Conservation (phyloP, 2,888 invertebrate genomes). For the Clivina fossor region DNA sequence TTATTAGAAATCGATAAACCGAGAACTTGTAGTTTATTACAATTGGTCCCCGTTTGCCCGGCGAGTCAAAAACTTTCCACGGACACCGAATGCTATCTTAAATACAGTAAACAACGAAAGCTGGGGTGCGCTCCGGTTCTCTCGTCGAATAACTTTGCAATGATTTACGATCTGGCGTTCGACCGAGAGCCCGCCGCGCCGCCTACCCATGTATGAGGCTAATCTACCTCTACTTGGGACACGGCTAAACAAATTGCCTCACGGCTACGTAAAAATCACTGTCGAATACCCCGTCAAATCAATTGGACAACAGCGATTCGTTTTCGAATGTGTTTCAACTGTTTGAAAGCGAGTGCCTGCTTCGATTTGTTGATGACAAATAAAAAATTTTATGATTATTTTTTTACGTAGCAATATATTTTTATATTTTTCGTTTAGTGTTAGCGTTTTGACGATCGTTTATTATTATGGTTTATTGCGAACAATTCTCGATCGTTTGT, state of each 20-base stretch:
- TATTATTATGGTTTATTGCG: too few relatives aligned
- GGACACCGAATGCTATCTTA: constrained; percentile 11
- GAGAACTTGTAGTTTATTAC: constrained; percentile 29
- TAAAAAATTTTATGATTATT: constrained; percentile 20
- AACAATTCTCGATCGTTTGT: too few relatives aligned
- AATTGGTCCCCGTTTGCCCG: constrained; percentile 6
- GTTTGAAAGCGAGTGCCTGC: too few relatives aligned
- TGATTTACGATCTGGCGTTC: constrained; percentile 20
- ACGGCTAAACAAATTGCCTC: constrained; percentile 13
- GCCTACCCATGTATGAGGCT: background rate
- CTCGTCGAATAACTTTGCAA: constrained; percentile 25
- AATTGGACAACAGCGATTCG: constrained; percentile 9
- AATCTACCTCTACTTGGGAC: background rate
- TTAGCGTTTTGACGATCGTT: too few relatives aligned
- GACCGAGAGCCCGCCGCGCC: background rate
- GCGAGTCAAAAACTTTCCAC: background rate
- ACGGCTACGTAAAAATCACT: constrained; percentile 10
- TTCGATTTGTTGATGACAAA: constrained; percentile 17
- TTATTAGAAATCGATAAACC: constrained; percentile 30
- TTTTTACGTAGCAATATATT: constrained; percentile 7
- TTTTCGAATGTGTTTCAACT: too few relatives aligned
- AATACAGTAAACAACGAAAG: constrained; percentile 27
- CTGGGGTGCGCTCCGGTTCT: constrained; percentile 3
- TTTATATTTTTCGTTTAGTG: constrained; percentile 14
- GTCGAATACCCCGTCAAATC: constrained; percentile 6